Percentiles rank a stretch among this genome's conserved stretches.
Evolutionary conservation across 2,888 invertebrate genomes (phyloP).

Genomic region (Merodon equestris): DNA sequence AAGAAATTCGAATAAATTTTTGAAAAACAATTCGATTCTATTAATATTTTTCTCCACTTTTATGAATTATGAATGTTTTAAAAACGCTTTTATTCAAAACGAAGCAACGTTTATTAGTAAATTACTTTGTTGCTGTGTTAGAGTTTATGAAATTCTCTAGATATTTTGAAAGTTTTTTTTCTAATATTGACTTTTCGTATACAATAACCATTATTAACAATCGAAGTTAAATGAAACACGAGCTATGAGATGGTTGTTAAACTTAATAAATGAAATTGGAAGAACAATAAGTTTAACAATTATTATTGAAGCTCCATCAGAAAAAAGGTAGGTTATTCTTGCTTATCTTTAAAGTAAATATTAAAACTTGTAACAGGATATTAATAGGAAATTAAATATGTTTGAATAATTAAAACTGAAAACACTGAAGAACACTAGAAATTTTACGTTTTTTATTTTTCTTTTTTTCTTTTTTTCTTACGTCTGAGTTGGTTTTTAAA

Average conservation of each 20-base stretch:
- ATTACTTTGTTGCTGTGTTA: slow-evolving; percentile 47
- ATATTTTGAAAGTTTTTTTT: slow-evolving; percentile 21
- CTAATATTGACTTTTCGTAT: slow-evolving; percentile 38
- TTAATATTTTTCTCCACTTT: slow-evolving; percentile 24
- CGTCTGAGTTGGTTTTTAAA: too few relatives aligned
- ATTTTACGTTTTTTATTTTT: slow-evolving; percentile 17
- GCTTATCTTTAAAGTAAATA: slow-evolving; percentile 11
- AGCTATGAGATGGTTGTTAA: slow-evolving; percentile 58
- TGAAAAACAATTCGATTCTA: slow-evolving; percentile 1
- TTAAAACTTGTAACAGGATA: slow-evolving; percentile 34
- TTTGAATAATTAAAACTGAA: slow-evolving; percentile 16
- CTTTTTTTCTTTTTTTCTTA: neutral
- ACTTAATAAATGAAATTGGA: slow-evolving; percentile 2
- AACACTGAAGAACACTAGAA: slow-evolving; percentile 32
- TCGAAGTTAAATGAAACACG: slow-evolving; percentile 40
- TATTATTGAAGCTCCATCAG: slow-evolving; percentile 65
- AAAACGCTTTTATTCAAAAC: slow-evolving; percentile 14
- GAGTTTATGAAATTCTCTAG: slow-evolving; percentile 39
- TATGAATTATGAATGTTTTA: slow-evolving; percentile 27
- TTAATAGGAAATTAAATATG: slow-evolving; percentile 39
- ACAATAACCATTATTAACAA: neutral
- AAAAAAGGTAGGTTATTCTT: slow-evolving; percentile 60
- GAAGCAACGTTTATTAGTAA: slow-evolving; percentile 36
- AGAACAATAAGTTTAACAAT: slow-evolving; percentile 39
- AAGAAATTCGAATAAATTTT: slow-evolving; percentile 2